Evolutionary conservation across 2,113 vertebrate genomes (phyloP).

Genomic region (Nipponia nippon): DNA sequence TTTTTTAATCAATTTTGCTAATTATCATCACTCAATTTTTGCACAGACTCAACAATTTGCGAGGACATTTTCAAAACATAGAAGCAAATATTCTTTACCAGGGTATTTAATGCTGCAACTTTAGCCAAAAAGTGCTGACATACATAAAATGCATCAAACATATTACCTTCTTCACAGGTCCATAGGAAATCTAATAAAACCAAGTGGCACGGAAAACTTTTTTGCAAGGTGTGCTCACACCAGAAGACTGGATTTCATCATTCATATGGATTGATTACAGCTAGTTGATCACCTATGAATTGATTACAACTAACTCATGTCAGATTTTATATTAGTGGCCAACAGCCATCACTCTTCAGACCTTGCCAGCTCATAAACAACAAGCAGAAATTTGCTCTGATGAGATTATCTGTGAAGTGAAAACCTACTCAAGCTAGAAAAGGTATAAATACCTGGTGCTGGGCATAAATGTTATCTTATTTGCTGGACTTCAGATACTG

Average conservation of each 20-base stretch:
- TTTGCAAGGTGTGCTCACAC: not conserved
- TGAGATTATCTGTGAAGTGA: not conserved
- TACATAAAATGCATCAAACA: not conserved
- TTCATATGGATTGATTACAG: not conserved
- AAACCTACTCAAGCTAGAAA: not conserved
- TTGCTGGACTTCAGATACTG: not conserved
- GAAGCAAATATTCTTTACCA: not conserved
- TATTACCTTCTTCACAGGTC: not conserved
- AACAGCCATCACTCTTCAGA: not conserved
- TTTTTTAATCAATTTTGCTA: not conserved
- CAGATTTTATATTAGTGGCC: not conserved
- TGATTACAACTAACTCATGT: not conserved
- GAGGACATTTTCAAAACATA: not conserved
- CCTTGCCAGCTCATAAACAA: not conserved
- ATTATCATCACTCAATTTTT: not conserved
- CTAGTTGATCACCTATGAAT: not conserved
- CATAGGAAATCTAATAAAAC: slow-evolving; percentile 15
- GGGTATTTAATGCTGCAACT: not conserved
- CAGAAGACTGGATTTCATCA: not conserved
- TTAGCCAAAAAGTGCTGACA: not conserved
- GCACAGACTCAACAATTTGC: not conserved
- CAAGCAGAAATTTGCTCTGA: not conserved
- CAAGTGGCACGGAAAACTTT: not conserved
- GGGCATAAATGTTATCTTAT: not conserved
- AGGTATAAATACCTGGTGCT: not conserved